These are phyloP conservation scores for Galerucella calmariensis DNA, from an alignment of 2,888 invertebrate genomes.

Conservation along the genomic window DNA sequence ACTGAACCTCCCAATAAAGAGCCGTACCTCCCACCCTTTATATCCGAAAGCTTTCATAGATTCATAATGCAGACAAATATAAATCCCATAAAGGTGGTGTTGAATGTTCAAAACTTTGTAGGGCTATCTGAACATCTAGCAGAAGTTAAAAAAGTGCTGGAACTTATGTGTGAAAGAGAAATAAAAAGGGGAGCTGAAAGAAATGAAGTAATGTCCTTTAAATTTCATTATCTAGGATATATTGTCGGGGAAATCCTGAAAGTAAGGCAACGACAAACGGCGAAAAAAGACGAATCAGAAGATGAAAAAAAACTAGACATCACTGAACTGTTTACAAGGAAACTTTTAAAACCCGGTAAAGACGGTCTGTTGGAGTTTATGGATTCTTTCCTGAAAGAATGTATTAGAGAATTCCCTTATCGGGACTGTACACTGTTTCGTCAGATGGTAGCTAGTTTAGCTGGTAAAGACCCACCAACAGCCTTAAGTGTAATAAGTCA, in stretches of 20 bases:
- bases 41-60: constrained; percentile 83
- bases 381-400: constrained; percentile 83
- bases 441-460: constrained; percentile 83
- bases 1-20: constrained; percentile 80
- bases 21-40: constrained; percentile 77
- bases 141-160: constrained; percentile 82
- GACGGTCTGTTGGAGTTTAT: constrained; percentile 73
- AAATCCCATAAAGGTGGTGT: constrained; percentile 83
- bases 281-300: constrained; percentile 56
- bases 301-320: constrained; percentile 74
- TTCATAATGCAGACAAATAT: constrained; percentile 88
- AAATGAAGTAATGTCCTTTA: constrained; percentile 92
- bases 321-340: constrained; percentile 80
- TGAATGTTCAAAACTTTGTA: constrained; percentile 80
- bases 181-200: constrained; percentile 84
- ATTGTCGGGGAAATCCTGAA: constrained; percentile 79
- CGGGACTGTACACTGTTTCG: constrained; percentile 90
- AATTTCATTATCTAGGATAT: constrained; percentile 85
- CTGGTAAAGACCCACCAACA: constrained; percentile 78
- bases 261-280: constrained; percentile 74
- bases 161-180: constrained; percentile 85
- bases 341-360: constrained; percentile 80
- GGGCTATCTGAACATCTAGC: constrained; percentile 79
- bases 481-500: constrained; percentile 80
- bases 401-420: constrained; percentile 90